A percentile compares a stretch with the other conserved stretches of the same genome.
These are phyloP conservation scores for Gryllus longicercus DNA, from an alignment of 2,888 invertebrate genomes.

Conservation along the genomic window DNA sequence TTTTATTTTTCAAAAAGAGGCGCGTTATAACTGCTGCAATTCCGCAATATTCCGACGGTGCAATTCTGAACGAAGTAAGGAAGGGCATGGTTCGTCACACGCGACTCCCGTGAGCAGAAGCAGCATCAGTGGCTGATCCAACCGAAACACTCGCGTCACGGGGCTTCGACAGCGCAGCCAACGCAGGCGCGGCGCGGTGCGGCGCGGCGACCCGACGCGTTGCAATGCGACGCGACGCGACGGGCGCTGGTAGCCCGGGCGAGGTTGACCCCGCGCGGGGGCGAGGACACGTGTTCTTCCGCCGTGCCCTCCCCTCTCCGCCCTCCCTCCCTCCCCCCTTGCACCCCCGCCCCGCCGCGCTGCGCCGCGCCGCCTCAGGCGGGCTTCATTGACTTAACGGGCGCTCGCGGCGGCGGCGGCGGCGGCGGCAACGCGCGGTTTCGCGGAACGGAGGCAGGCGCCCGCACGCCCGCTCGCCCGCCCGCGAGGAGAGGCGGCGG, in stretches of 20 bases:
- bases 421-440: neutral
- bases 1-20: too few relatives aligned
- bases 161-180: neutral
- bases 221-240: too few relatives aligned
- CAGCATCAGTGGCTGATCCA: too few relatives aligned
- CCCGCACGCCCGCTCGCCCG: neutral
- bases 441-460: neutral
- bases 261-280: neutral
- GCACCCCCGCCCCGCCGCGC: neutral
- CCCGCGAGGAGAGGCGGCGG: too few relatives aligned
- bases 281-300: neutral
- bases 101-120: too few relatives aligned
- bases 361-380: neutral
- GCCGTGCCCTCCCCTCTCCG: neutral
- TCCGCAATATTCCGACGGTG: too few relatives aligned
- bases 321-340: neutral
- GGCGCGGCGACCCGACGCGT: neutral
- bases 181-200: neutral
- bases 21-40: too few relatives aligned
- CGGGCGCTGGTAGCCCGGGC: too few relatives aligned
- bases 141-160: neutral
- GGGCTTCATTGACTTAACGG: constrained; percentile 17
- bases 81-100: too few relatives aligned
- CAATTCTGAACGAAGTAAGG: too few relatives aligned
- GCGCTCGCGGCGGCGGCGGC: neutral